A percentile compares a stretch with the other conserved stretches of the same genome.
Conservation (phyloP, 2,797 vertebrate genomes). For the Xerus rutilus region DNA sequence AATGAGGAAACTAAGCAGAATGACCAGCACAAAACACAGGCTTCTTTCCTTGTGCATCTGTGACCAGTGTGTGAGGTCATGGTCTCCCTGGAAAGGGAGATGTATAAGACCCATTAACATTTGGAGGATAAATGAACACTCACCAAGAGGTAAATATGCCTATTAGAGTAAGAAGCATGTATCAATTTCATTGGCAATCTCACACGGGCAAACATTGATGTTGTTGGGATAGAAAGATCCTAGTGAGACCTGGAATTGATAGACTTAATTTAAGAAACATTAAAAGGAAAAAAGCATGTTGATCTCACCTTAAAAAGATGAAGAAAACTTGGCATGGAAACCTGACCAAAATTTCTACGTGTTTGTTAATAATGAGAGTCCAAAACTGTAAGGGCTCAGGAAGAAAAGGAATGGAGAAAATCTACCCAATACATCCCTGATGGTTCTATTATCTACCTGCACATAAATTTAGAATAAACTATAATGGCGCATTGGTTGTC, state of each 20-base stretch:
- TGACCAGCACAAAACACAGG: neutral
- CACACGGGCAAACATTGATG: neutral
- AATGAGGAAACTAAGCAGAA: conserved; percentile 53
- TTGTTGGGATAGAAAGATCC: neutral
- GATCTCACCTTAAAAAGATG: neutral
- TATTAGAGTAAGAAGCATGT: conserved; percentile 8
- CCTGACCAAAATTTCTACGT: neutral
- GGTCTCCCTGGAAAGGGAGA: neutral
- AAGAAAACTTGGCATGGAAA: conserved; percentile 42
- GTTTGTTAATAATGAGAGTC: neutral
- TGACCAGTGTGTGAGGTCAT: neutral
- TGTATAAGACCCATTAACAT: neutral
- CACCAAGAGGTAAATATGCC: conserved; percentile 66
- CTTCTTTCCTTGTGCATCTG: neutral
- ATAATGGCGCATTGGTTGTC: neutral
- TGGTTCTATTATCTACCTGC: neutral
- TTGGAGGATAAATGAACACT: conserved; percentile 48
- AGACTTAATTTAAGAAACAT: conserved; percentile 68
- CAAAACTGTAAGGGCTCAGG: neutral
- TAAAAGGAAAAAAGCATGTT: neutral
- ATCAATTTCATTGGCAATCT: conserved; percentile 34
- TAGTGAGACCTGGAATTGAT: conserved; percentile 41
- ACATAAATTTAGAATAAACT: neutral
- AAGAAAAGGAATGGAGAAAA: neutral
- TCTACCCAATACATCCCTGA: no score